Percentiles rank a stretch among this genome's conserved stretches.
Evolutionary conservation across 1,140 invertebrate species (phyloP).

Genomic region (Oreohelix idahoensis): DNA sequence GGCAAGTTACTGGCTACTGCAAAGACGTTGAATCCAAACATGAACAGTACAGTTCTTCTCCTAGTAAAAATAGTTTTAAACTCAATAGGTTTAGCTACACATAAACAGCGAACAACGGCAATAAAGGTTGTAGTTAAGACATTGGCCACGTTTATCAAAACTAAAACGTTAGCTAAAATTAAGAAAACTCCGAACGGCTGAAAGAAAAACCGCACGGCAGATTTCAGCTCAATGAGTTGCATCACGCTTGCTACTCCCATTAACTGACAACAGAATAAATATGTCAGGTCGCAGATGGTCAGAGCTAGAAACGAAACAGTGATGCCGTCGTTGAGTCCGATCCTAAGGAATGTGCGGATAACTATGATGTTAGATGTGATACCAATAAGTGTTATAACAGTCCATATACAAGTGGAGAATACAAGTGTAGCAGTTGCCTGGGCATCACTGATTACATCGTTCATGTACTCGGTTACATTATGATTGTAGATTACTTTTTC

Average conservation of each 20-base stretch:
- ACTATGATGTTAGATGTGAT: background rate
- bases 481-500: too few relatives aligned
- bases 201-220: background rate
- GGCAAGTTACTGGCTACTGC: background rate
- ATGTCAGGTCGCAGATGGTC: background rate
- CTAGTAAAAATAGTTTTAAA: slow-evolving; percentile 5
- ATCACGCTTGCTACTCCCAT: background rate
- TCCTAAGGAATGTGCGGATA: background rate
- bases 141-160: background rate
- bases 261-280: background rate
- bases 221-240: background rate
- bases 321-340: slow-evolving; percentile 19
- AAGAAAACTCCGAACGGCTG: background rate
- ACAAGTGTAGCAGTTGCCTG: background rate
- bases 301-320: slow-evolving; percentile 11
- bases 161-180: background rate
- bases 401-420: background rate
- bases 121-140: slow-evolving; percentile 14
- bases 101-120: slow-evolving; percentile 21
- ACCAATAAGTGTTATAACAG: background rate
- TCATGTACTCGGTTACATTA: too few relatives aligned
- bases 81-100: slow-evolving; percentile 5
- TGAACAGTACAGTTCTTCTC: background rate
- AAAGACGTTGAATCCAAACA: background rate
- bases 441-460: background rate